Evolutionary conservation across 30 jellyfish, hydroid and myxozoan species (phyloP), one percentile per base, ranked within the genome.

Genomic region (Mastigias papua): DNA sequence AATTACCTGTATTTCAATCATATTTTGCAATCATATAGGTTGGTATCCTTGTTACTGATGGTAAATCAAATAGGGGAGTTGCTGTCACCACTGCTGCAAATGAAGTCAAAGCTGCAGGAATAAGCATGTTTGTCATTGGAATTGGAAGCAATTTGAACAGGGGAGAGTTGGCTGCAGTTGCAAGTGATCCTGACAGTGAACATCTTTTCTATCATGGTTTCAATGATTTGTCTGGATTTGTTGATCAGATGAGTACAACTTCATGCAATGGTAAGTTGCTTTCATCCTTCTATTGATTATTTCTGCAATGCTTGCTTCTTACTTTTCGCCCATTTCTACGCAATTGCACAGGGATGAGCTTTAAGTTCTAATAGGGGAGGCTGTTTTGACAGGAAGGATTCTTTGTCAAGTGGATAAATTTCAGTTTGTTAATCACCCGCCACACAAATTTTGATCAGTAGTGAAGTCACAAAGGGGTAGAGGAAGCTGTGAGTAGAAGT

Each of bases 71-170:
- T 63, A 33, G 28, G 23, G 98, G 98, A 26, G 6, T 20, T 27
- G 25, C 32, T 33, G 99, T 95, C 28, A 65, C 60, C 67, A 10
- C 46, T 35, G 99, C 96, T 7, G 99, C 99, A 0, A 68, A 63
- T 16, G 86, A 81, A 80, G 98, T 95, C 60, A 65, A 77, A 49
- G 69, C 61, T 3, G 92, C 90, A n/a, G 98, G 98, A 37, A 95
- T 95, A 76, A 95, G 86, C 91, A 95, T 95, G 99, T 95, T 95
- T 78, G 97, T 86, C 27, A 78, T 95, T 42, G 99, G 99, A 22
- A 89, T 95, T 20, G 91, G 98, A 8, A 57, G 75, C 77, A 86
- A 80, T 57, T 88, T 87, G 27, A 77, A 79, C 34, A 49, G n/a
- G 0, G 50, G 30, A 25, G 99, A 95, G 73, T 81, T 95, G 57